phyloP scores from a whole-genome alignment of 2,113 vertebrate genomes.

The Oreochromis aureus region DNA sequence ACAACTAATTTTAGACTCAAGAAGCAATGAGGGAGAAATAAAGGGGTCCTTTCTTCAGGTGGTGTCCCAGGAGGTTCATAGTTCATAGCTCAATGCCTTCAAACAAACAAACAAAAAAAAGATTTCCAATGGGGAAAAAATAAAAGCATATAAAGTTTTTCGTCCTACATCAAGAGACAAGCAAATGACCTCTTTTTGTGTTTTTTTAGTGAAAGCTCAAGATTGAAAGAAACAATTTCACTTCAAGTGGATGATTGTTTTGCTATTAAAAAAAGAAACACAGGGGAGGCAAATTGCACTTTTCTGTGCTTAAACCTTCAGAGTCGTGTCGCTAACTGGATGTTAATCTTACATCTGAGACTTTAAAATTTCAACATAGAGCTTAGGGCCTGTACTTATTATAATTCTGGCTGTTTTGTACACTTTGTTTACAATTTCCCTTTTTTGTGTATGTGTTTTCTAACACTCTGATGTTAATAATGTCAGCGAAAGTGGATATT shows the following conservation, averaged over 20 bases:
- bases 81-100: neutral
- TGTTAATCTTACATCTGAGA: neutral
- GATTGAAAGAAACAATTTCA: neutral
- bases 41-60: neutral
- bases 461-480: neutral
- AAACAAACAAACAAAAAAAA: neutral
- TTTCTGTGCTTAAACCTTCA: neutral
- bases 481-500: neutral
- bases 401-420: neutral
- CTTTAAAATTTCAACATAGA: neutral
- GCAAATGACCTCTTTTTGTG: neutral
- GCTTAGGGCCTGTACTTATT: neutral
- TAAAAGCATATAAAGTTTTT: neutral
- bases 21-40: neutral
- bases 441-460: neutral
- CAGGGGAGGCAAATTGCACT: neutral
- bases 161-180: neutral
- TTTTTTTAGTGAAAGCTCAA: neutral
- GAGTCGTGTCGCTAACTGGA: neutral
- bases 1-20: conserved; percentile 5
- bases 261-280: neutral
- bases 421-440: neutral
- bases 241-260: neutral
- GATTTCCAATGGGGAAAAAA: neutral
- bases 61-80: neutral